Evolutionary conservation across 2,797 vertebrate species (phyloP), one percentile per base, ranked within the genome.

Genomic region (Pipistrellus pygmaeus): DNA sequence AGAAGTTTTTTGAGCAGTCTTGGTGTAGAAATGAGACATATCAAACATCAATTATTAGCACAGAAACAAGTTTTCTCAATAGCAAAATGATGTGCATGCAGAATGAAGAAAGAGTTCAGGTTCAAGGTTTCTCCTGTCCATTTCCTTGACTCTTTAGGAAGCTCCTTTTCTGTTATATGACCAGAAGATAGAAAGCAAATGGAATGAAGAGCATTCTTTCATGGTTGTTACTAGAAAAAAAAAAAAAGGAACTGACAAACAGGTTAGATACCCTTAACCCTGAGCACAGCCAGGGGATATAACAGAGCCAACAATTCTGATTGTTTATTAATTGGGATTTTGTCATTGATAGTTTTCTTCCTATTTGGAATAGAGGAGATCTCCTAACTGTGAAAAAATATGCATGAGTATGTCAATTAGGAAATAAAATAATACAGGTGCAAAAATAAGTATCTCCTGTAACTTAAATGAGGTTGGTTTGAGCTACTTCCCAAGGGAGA

Each of bases 1-100:
- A 25, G 55, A 82, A 82, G 38, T 20, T 76, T 91, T 90, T 85
- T 76, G 57, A 83, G 38, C 30, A 38, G 57, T 55, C 78, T 93
- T 62, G 48, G 5, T 6, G 3, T 69, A 71, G 62, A 85, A 73
- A 84, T 44, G 48, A 93, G 44, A 95, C 81, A 77, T 82, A 71
- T 0, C 69, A n/a, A 92, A 82, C 51, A 30, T 38, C 71, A 78
- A 78, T 90, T 57, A 73, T 69, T 41, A 93, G 25, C 32, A 77
- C 25, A 48, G 60, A 60, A 71, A 44, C 44, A 64, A 55, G 44
- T 60, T 38, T 85, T 66, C 38, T 91, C 17, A 15, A 20, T 5
- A 62, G 25, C 76, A 87, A 88, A 85, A 30, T 75, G 13, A 57
- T 51, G 8, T 44, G 53, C 62, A 11, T 8, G 14, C 10, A 30